These are phyloP conservation scores for Linepithema humile DNA, from an alignment of 1,140 invertebrate species.

Conservation along the genomic window DNA sequence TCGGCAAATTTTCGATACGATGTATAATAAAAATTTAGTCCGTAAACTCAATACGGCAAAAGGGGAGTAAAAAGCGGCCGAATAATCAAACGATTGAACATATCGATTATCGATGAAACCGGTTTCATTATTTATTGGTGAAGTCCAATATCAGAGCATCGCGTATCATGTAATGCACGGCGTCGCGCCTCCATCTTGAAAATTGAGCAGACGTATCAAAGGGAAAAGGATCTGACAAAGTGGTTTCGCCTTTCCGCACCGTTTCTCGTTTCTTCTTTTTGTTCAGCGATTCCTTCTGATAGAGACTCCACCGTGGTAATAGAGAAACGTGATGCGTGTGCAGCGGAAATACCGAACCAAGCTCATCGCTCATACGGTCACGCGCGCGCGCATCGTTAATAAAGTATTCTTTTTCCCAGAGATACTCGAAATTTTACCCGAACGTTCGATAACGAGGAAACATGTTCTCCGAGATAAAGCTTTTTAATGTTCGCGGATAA, in stretches of 20 bases:
- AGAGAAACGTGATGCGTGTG: slow-evolving; percentile 51
- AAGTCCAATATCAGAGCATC: background rate
- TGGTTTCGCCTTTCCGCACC: slow-evolving; percentile 12
- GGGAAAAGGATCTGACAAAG: slow-evolving; percentile 22
- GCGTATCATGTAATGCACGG: background rate
- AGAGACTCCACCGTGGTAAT: slow-evolving; percentile 21
- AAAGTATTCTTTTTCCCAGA: background rate
- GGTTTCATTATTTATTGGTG: background rate
- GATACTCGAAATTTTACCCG: slow-evolving; percentile 23
- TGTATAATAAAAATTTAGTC: background rate
- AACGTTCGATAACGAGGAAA: background rate
- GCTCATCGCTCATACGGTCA: background rate
- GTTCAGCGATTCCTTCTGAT: background rate
- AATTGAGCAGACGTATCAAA: slow-evolving; percentile 27
- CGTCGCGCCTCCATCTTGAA: slow-evolving; percentile 25
- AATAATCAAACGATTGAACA: background rate
- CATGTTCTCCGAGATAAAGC: background rate
- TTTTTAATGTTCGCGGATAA: background rate
- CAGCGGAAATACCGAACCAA: background rate
- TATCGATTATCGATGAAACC: too few species aligned
- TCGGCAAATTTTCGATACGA: background rate
- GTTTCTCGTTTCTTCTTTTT: slow-evolving; percentile 40
- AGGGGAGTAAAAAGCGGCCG: background rate
- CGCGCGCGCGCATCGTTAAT: background rate
- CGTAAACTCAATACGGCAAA: background rate